Conservation (phyloP, 2,797 vertebrate genomes). For the Parauchenoglanis punctatus region DNA sequence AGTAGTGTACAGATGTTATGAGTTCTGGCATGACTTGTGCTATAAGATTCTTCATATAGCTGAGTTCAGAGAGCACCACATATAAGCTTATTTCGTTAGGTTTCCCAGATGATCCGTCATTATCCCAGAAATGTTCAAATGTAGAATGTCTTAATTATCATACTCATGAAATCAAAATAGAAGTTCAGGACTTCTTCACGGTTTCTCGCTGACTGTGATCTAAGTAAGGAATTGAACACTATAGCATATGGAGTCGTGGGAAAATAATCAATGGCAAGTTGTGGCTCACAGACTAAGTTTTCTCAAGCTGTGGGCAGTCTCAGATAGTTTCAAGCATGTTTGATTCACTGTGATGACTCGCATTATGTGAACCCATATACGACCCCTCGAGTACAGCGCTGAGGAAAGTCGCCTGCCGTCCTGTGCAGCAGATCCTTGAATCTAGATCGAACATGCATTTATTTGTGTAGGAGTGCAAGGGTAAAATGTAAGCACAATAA, state of each 20-base stretch:
- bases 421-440: neutral
- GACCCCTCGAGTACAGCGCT: neutral
- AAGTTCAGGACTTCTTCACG: neutral
- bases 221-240: neutral
- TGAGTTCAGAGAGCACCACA: neutral
- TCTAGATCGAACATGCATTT: neutral
- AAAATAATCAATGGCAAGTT: neutral
- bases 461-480: neutral
- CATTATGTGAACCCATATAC: neutral
- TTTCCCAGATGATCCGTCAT: neutral
- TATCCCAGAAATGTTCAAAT: neutral
- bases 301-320: neutral
- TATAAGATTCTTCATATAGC: neutral
- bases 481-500: neutral
- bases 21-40: neutral
- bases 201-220: neutral
- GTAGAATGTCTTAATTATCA: neutral
- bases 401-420: neutral
- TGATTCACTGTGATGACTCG: neutral
- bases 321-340: neutral
- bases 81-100: neutral
- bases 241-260: neutral
- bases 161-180: neutral
- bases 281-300: neutral
- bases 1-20: neutral